Percentiles rank a stretch among this genome's conserved stretches.
Evolutionary conservation across 2,888 invertebrate genomes (phyloP).

Genomic region (Deilephila porcellus): DNA sequence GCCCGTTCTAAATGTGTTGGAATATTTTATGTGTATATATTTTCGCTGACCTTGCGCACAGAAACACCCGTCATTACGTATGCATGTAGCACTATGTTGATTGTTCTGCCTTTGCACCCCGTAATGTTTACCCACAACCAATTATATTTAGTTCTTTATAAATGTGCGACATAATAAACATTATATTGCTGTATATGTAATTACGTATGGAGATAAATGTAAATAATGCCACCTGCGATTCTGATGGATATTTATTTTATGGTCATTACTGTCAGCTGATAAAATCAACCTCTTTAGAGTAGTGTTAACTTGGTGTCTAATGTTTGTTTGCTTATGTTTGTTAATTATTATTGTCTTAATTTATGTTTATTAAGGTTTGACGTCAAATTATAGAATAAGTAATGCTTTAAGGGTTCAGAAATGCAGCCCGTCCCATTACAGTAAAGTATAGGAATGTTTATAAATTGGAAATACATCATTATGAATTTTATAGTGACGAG

Average conservation of each 20-base stretch:
- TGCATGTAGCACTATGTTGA: constrained; percentile 4
- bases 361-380: background rate
- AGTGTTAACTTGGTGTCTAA: constrained; percentile 1
- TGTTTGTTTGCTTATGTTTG: background rate
- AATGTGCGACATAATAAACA: background rate
- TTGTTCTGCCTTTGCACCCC: background rate
- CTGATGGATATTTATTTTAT: background rate
- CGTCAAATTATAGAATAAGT: too few species aligned
- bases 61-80: background rate
- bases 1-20: background rate
- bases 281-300: background rate
- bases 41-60: background rate
- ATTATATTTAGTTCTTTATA: background rate
- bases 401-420: too few species aligned
- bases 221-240: background rate
- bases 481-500: too few species aligned
- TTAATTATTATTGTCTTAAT: background rate
- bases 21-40: background rate
- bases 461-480: too few species aligned
- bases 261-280: background rate
- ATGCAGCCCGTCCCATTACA: too few species aligned
- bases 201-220: background rate
- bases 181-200: background rate
- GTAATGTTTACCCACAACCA: background rate
- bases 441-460: too few species aligned